Evolutionary conservation across 2,113 vertebrate species (phyloP), one percentile per base, ranked within the genome.

Genomic region (Merops nubicus): DNA sequence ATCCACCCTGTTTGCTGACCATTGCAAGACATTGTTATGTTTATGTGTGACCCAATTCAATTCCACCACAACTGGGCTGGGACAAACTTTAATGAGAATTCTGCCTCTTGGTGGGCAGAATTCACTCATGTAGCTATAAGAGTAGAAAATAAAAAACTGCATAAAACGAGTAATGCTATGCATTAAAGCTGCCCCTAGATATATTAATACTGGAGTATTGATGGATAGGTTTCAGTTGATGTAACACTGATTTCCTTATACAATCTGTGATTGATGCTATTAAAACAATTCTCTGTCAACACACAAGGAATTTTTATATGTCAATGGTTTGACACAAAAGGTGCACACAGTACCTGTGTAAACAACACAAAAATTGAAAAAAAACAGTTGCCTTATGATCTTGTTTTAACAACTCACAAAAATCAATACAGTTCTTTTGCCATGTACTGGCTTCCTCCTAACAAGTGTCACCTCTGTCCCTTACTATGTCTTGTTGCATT

Each of bases 1-100:
- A 34, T 26, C 8, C 48, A 78, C 13, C 0, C 4, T 18, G 8
- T 47, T 47, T 76, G 18, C 17, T 0, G 1, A 21, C 9, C 20
- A 43, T 16, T 64, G 15, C 20, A 53, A 65, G 34, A 60, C 59
- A 6, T 34, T 3, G 2, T 26, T 51, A n/a, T 0, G 5, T 26
- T 20, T 74, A 7, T 57, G 13, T 36, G 33, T 53, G 23, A 77
- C 23, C 15, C 14, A 56, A 8, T 0, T 1, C 38, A 79, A n/a
- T 14, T 23, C 48, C 56, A 50, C 6, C 3, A 0, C 21, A 88
- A 51, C 21, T 21, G 26, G 8, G 8, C 29, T 64, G 9, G 28
- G 79, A 56, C 3, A 79, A 85, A 78, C 8, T 2, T 36, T 36
- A 54, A 43, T 57, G 4, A 19, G 22, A 34, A 29, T 6, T 38